These are phyloP conservation scores for Jaculus jaculus DNA, from an alignment of 2,113 vertebrate genomes.

Conservation along the genomic window DNA sequence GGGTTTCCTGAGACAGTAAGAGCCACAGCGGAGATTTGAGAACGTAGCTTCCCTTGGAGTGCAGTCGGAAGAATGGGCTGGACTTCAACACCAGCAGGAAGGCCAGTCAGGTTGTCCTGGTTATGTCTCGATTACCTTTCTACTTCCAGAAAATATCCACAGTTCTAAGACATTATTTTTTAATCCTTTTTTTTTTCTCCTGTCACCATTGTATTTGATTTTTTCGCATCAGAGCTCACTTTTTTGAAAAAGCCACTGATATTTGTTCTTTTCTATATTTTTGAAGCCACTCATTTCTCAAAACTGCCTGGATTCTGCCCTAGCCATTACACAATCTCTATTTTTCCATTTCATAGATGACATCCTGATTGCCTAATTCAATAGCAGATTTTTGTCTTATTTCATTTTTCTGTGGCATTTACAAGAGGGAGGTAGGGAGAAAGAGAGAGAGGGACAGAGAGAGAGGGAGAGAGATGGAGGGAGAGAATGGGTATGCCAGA, in stretches of 20 bases:
- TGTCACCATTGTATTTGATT: background rate
- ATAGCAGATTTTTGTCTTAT: background rate
- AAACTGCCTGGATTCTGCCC: background rate
- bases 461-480: no score
- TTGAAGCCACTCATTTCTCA: background rate
- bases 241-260: constrained; percentile 39
- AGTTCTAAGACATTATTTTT: background rate
- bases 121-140: background rate
- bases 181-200: constrained; percentile 1
- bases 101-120: no score
- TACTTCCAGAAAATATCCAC: background rate
- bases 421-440: background rate
- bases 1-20: fast-evolving
- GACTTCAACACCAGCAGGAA: background rate
- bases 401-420: constrained; percentile 21
- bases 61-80: background rate
- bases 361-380: constrained; percentile 10
- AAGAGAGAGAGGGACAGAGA: no score
- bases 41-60: background rate
- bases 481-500: no score
- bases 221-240: constrained; percentile 32
- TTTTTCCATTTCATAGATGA: constrained; percentile 23
- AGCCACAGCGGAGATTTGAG: background rate
- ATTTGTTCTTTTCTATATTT: constrained; percentile 53
- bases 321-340: background rate